phyloP scores from a whole-genome alignment of 2,797 vertebrate genomes.

The Neosalanx taihuensis region DNA sequence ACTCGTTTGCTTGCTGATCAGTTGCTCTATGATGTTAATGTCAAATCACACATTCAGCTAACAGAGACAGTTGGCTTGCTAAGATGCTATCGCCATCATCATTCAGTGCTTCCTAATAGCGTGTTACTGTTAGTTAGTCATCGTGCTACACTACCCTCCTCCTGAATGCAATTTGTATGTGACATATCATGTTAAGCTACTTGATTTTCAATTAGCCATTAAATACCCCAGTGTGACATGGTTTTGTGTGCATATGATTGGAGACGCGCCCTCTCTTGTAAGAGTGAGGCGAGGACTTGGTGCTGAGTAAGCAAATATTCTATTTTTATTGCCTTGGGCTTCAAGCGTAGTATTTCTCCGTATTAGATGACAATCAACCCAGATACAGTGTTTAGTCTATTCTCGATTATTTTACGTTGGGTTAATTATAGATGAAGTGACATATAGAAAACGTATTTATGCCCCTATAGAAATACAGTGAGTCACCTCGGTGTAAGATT shows the following conservation, averaged over 20 bases:
- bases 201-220: background rate
- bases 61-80: constrained; percentile 33
- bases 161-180: background rate
- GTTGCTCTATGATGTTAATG: background rate
- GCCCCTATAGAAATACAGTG: background rate
- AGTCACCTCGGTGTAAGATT: background rate
- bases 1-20: fast-evolving
- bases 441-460: background rate
- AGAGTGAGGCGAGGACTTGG: background rate
- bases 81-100: constrained; percentile 44
- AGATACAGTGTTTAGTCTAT: background rate
- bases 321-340: background rate
- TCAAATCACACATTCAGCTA: background rate
- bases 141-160: background rate
- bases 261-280: background rate
- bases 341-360: no score
- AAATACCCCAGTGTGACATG: background rate
- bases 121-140: background rate
- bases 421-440: background rate
- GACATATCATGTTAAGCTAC: background rate
- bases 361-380: background rate
- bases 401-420: background rate
- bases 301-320: background rate
- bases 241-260: background rate
- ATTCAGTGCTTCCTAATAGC: constrained; percentile 30